Evolutionary conservation across 2,113 vertebrate genomes (phyloP).

Genomic region (Pangasianodon gigas): DNA sequence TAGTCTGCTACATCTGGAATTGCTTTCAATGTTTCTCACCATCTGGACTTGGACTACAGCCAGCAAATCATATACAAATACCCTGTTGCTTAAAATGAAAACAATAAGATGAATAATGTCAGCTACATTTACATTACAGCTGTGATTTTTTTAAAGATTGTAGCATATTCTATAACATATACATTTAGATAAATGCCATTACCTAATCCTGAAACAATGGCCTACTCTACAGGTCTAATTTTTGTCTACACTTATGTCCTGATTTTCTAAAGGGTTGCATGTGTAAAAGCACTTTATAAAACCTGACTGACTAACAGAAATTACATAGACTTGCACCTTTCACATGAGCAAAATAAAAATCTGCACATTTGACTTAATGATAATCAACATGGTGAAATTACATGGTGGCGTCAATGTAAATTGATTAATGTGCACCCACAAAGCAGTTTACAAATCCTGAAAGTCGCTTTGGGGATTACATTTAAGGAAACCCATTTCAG

Average conservation of each 20-base stretch:
- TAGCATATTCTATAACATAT: background rate
- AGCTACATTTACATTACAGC: background rate
- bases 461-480: too few relatives aligned
- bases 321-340: too few relatives aligned
- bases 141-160: background rate
- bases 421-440: too few relatives aligned
- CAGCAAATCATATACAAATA: background rate
- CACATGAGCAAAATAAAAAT: too few relatives aligned
- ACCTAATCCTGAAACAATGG: background rate
- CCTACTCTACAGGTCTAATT: background rate
- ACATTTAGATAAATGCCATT: background rate
- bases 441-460: too few relatives aligned
- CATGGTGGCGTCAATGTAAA: too few relatives aligned
- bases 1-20: conserved; percentile 13
- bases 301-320: too few relatives aligned
- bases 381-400: too few relatives aligned
- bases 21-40: background rate
- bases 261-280: background rate
- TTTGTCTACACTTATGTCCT: background rate
- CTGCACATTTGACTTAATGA: background rate
- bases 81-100: conserved; percentile 1
- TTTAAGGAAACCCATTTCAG: too few relatives aligned
- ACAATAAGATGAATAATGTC: background rate
- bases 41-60: background rate
- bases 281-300: background rate